phyloP scores from a whole-genome alignment of 2,888 invertebrate species.

The Diloba caeruleocephala region DNA sequence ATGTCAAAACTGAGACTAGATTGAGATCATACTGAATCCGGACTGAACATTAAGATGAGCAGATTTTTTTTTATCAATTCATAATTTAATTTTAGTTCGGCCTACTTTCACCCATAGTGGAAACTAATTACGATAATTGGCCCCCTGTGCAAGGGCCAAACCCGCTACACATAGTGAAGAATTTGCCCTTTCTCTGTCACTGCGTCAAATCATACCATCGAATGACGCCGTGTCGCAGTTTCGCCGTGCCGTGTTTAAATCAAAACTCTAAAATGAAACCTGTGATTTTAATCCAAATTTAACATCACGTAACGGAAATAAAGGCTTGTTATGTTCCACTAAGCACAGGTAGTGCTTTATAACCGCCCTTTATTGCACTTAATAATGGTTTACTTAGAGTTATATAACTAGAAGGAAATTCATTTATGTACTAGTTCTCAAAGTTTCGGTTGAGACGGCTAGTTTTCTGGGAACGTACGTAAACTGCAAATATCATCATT shows the following conservation, averaged over 20 bases:
- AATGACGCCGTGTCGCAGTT: no score
- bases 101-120: no score
- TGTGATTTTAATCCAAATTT: conserved; percentile 14
- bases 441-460: conserved; percentile 19
- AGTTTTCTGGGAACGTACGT: conserved; percentile 16
- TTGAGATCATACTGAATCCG: no score
- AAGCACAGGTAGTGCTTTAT: conserved; percentile 13
- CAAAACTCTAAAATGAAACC: conserved; percentile 10
- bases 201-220: no score
- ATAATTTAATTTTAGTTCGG: no score
- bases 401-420: conserved; percentile 15
- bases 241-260: background rate
- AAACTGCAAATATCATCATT: conserved; percentile 11
- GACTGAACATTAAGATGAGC: no score
- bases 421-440: conserved; percentile 22
- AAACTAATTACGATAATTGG: no score
- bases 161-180: no score
- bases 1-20: no score
- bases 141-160: no score
- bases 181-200: no score
- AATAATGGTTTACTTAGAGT: conserved; percentile 19
- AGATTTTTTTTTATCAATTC: no score
- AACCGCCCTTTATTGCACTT: conserved; percentile 10
- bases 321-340: background rate
- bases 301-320: conserved; percentile 7